Conservation (phyloP, 1,140 invertebrate genomes). For the Colletes latitarsis region DNA sequence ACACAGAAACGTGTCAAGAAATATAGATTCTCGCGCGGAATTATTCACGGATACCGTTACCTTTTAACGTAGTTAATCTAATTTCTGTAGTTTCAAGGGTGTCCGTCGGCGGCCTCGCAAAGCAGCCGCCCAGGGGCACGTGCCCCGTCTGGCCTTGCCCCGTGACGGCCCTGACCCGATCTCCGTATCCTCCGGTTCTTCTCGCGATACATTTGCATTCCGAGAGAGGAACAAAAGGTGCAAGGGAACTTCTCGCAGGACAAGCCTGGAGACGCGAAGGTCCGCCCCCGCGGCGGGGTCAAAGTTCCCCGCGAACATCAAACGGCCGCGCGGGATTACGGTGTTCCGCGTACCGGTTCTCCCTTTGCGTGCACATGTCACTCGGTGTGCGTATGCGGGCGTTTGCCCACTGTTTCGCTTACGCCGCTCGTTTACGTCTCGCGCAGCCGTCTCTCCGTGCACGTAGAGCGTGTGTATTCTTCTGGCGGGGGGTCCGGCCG, state of each 20-base stretch:
- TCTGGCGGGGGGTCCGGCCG: conserved; percentile 19
- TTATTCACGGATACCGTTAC: no score
- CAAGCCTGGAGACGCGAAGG: not conserved
- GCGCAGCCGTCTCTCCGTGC: conserved; percentile 26
- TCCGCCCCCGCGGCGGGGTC: conserved; percentile 3
- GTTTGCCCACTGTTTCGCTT: conserved; percentile 44
- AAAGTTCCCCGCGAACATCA: conserved; percentile 67
- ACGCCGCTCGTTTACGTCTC: conserved; percentile 58
- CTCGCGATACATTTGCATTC: no score
- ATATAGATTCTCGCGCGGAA: no score
- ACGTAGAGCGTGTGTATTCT: conserved; percentile 35
- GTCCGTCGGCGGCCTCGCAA: no score
- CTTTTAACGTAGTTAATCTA: no score
- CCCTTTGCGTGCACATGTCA: conserved; percentile 67
- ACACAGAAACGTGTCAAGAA: no score
- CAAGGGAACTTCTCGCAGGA: not conserved
- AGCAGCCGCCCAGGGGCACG: no score
- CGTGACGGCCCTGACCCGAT: no score
- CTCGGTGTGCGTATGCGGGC: conserved; percentile 52
- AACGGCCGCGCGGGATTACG: conserved; percentile 68
- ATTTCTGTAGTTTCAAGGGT: no score
- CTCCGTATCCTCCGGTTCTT: no score
- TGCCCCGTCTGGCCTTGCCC: no score
- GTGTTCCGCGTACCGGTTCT: conserved; percentile 35
- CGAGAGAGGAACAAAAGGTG: no score